These are phyloP conservation scores for Fulmarus glacialis DNA, from an alignment of 2,113 vertebrate genomes.

Conservation along the genomic window DNA sequence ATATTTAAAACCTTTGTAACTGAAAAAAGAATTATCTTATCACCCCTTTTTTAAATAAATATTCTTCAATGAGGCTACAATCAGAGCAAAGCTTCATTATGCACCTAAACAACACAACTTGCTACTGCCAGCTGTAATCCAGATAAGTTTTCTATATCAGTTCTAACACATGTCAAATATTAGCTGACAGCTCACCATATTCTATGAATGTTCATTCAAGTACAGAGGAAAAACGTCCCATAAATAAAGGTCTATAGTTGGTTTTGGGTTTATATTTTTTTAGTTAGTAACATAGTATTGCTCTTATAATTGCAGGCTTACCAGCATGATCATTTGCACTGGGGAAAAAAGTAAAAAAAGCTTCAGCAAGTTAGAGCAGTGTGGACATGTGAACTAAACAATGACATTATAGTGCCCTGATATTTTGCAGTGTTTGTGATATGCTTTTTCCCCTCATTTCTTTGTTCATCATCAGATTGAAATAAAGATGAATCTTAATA, in stretches of 20 bases:
- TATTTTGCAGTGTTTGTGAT: not conserved
- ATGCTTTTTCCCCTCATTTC: not conserved
- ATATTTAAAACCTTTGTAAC: not conserved
- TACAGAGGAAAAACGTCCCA: not conserved
- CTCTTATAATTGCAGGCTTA: not conserved
- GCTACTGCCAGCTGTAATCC: not conserved
- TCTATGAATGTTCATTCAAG: not conserved
- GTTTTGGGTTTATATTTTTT: not conserved
- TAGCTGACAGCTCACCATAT: not conserved
- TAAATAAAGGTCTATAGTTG: not conserved
- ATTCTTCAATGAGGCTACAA: not conserved
- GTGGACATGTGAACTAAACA: not conserved
- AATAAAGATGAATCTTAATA: conserved; percentile 48
- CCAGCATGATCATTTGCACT: not conserved
- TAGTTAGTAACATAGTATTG: not conserved
- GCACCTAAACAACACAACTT: not conserved
- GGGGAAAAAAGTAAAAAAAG: not conserved
- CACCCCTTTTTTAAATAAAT: not conserved
- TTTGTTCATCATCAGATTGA: not conserved
- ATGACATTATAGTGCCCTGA: not conserved
- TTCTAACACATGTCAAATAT: not conserved
- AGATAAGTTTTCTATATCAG: not conserved
- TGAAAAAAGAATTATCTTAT: not conserved
- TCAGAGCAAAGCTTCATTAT: not conserved
- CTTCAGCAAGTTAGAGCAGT: not conserved